A percentile compares a stretch with the other conserved stretches of the same genome.
Evolutionary conservation across 2,113 vertebrate genomes (phyloP).

Genomic region (Etia nguti): DNA sequence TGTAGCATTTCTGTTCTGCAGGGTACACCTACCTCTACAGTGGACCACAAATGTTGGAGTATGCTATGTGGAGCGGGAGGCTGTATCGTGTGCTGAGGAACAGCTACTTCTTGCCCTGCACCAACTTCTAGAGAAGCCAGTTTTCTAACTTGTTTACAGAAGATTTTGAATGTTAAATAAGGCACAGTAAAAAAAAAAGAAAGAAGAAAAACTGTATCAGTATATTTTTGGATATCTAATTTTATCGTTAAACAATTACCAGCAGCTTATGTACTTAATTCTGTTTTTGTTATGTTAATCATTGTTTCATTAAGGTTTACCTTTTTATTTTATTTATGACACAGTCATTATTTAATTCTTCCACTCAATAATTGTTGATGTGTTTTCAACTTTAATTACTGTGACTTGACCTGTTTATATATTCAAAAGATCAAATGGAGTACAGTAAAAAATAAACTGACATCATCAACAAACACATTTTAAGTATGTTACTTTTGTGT

Average conservation of each 20-base stretch:
- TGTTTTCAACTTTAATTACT: neutral
- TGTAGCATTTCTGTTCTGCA: conserved; percentile 33
- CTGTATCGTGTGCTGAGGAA: conserved; percentile 62
- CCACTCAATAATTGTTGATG: neutral
- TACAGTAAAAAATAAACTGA: neutral
- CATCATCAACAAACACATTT: neutral
- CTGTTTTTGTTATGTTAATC: neutral
- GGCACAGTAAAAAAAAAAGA: neutral
- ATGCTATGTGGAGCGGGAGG: conserved; percentile 36
- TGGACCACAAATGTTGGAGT: conserved; percentile 71
- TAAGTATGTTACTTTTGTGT: neutral
- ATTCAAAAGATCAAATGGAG: neutral
- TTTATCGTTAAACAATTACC: neutral
- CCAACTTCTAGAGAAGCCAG: neutral
- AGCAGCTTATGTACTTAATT: neutral
- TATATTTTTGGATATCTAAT: neutral
- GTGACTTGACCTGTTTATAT: neutral
- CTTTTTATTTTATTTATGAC: neutral
- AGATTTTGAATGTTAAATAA: neutral
- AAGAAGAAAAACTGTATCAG: neutral
- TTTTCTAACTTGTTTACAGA: neutral
- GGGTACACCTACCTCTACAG: conserved; percentile 82
- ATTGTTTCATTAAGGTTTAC: neutral
- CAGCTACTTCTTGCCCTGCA: conserved; percentile 79
- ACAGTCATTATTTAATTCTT: neutral